phyloP scores from a whole-genome alignment of 1,140 invertebrate genomes.

The Diploscapter pachys region DNA sequence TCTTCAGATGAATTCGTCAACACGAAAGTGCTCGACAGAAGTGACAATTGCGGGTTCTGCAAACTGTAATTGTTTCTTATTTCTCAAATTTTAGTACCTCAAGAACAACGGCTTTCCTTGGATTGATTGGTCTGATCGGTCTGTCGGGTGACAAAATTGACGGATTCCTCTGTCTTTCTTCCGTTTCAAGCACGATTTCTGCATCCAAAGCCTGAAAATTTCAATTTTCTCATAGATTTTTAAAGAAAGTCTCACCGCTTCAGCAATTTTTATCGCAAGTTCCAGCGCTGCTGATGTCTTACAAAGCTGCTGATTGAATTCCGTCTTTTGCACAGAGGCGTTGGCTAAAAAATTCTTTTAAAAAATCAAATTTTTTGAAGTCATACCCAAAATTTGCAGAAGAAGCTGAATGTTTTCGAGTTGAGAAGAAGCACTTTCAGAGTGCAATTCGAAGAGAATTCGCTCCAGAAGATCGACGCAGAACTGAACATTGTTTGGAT shows the following conservation, averaged over 20 bases:
- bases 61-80: no score
- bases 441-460: slow-evolving; percentile 16
- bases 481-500: slow-evolving; percentile 25
- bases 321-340: not conserved
- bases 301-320: not conserved
- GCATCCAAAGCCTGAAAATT: no score
- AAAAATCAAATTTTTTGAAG: not conserved
- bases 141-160: no score
- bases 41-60: not conserved
- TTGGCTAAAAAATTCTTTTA: slow-evolving; percentile 3
- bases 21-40: not conserved
- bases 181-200: no score
- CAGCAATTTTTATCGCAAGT: no score
- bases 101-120: no score
- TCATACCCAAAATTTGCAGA: slow-evolving; percentile 1
- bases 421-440: not conserved
- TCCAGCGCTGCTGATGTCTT: no score
- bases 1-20: not conserved
- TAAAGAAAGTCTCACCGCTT: no score
- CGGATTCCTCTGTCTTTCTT: no score
- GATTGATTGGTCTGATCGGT: no score
- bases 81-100: no score
- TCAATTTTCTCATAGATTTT: no score
- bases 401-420: not conserved
- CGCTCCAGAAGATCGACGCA: slow-evolving; percentile 18